These are phyloP conservation scores for Pseudomyrmex concolor DNA, from an alignment of 1,140 invertebrate species.

Conservation along the genomic window DNA sequence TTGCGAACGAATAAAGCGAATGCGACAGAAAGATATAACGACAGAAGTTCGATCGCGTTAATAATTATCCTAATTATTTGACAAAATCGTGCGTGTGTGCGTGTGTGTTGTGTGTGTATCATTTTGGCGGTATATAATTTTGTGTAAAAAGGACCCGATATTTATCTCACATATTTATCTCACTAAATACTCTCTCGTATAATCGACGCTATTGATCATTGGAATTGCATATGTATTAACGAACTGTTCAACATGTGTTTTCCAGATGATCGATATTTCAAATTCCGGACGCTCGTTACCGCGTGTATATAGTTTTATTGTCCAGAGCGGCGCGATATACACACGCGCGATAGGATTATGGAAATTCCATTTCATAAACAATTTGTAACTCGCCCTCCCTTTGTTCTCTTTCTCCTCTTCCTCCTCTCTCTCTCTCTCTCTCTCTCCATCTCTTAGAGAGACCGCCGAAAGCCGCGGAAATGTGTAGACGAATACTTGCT, in stretches of 20 bases:
- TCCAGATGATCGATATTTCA: not conserved
- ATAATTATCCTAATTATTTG: no score
- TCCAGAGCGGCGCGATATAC: not conserved
- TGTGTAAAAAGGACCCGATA: no score
- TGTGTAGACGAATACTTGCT: conserved; percentile 41
- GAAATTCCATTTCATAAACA: conserved; percentile 21
- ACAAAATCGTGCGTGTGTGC: no score
- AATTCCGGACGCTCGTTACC: not conserved
- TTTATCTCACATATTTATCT: no score
- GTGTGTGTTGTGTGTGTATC: no score
- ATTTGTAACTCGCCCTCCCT: not conserved
- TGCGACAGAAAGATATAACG: not conserved
- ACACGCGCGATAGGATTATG: not conserved
- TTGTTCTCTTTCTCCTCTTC: not conserved
- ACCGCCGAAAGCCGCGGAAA: conserved; percentile 8
- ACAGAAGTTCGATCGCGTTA: no score
- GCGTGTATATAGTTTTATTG: not conserved
- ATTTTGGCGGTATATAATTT: not conserved
- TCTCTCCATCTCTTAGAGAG: not conserved
- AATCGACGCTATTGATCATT: not conserved
- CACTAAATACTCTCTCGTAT: not conserved
- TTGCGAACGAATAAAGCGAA: not conserved
- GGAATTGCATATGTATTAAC: not conserved
- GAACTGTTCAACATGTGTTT: not conserved
- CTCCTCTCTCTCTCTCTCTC: not conserved